A percentile compares a stretch with the other conserved stretches of the same genome.
Conservation (phyloP, 2,113 vertebrate genomes). For the Camarhynchus parvulus region DNA sequence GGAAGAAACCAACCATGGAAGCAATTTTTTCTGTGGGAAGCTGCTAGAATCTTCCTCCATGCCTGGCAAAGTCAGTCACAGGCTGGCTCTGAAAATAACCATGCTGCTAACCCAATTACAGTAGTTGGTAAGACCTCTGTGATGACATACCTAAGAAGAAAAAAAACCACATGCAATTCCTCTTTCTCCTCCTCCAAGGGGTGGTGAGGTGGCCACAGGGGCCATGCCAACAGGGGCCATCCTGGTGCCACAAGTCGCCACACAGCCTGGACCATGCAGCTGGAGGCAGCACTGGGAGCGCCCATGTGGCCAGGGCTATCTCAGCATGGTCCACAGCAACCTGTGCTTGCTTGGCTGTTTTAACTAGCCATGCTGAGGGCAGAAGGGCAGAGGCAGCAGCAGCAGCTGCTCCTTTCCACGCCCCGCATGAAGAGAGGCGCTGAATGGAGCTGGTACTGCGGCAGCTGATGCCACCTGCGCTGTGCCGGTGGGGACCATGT, state of each 20-base stretch:
- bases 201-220: accelerated
- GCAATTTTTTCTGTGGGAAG: neutral
- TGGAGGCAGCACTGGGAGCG: no score
- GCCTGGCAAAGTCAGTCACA: accelerated
- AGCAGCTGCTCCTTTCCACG: neutral
- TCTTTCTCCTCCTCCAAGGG: neutral
- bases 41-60: neutral
- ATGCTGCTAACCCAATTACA: neutral
- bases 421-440: neutral
- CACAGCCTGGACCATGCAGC: no score
- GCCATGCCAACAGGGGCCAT: no score
- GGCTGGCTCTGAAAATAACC: neutral
- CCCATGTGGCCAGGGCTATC: no score
- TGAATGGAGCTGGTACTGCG: neutral
- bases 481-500: accelerated
- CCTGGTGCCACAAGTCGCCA: no score
- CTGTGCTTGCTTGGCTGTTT: no score
- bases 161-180: accelerated
- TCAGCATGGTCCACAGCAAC: no score
- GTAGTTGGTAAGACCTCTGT: accelerated
- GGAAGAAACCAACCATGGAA: neutral
- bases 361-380: neutral
- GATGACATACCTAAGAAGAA: neutral
- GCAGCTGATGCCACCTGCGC: neutral
- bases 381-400: neutral